Conservation (phyloP, 1,140 invertebrate genomes). For the Plodia interpunctella region DNA sequence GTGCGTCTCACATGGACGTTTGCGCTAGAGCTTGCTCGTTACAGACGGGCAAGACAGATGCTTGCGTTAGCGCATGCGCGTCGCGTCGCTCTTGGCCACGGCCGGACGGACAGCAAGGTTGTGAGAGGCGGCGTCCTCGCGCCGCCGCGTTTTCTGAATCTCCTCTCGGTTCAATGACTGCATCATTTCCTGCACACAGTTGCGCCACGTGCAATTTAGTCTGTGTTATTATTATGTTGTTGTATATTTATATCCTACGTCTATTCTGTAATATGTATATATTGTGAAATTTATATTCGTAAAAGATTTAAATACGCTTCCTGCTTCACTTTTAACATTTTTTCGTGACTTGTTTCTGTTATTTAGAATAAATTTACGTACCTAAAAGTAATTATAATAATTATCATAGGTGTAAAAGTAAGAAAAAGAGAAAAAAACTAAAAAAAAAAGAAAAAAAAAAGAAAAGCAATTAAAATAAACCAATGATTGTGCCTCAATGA, state of each 20-base stretch:
- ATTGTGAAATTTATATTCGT: slow-evolving; percentile 73
- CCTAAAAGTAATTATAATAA: slow-evolving; percentile 75
- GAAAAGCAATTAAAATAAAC: slow-evolving; percentile 74
- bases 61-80: slow-evolving; percentile 7
- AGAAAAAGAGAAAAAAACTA: slow-evolving; percentile 51
- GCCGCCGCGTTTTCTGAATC: slow-evolving; percentile 59
- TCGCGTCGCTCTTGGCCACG: slow-evolving; percentile 6
- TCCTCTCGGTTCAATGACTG: slow-evolving; percentile 70
- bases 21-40: not conserved
- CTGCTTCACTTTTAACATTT: slow-evolving; percentile 70
- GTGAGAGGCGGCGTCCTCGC: slow-evolving; percentile 42
- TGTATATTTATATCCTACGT: slow-evolving; percentile 72
- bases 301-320: slow-evolving; percentile 74
- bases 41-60: too few species aligned
- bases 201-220: slow-evolving; percentile 74
- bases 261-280: slow-evolving; percentile 73
- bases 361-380: slow-evolving; percentile 76
- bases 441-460: slow-evolving; percentile 53
- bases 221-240: slow-evolving; percentile 76
- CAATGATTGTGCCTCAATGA: slow-evolving; percentile 77
- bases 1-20: not conserved
- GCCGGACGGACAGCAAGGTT: slow-evolving; percentile 38
- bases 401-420: slow-evolving; percentile 68
- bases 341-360: slow-evolving; percentile 73
- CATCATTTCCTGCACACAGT: slow-evolving; percentile 66